Evolutionary conservation across 2,113 vertebrate genomes (phyloP).

Genomic region (Uropsilus gracilis): DNA sequence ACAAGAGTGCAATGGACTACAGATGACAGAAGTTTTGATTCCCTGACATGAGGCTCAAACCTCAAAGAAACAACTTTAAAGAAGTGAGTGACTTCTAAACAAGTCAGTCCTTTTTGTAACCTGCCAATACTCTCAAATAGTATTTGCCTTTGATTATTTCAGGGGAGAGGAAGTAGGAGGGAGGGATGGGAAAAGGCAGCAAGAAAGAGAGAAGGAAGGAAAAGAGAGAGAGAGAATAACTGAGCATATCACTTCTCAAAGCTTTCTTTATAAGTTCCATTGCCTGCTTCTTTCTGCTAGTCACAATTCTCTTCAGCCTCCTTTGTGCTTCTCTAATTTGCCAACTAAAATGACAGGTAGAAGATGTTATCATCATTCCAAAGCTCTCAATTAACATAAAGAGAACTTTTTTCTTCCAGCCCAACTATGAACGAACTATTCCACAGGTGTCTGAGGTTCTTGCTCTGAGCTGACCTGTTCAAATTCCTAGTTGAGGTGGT

Average conservation of each 20-base stretch:
- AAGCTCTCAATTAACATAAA: neutral
- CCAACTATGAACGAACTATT: neutral
- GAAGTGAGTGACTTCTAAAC: neutral
- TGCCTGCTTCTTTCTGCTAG: neutral
- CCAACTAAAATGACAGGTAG: neutral
- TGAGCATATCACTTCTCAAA: neutral
- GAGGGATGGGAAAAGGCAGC: neutral
- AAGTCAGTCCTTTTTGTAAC: neutral
- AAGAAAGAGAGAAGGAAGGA: neutral
- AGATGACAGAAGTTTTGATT: neutral
- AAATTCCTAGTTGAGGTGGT: neutral
- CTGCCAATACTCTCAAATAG: slow-evolving; percentile 48
- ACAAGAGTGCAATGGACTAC: neutral
- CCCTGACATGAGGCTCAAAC: neutral
- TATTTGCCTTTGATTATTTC: slow-evolving; percentile 64
- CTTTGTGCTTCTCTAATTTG: neutral
- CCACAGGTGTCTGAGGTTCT: neutral
- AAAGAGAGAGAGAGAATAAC: neutral
- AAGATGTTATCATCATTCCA: neutral
- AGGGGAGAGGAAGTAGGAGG: neutral
- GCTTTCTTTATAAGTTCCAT: neutral
- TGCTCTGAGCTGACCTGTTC: neutral
- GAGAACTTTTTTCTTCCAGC: neutral
- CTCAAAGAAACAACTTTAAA: neutral
- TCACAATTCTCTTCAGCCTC: neutral